These are phyloP conservation scores for Intellagama lesueurii DNA, from an alignment of 2,797 vertebrate genomes.

Conservation along the genomic window DNA sequence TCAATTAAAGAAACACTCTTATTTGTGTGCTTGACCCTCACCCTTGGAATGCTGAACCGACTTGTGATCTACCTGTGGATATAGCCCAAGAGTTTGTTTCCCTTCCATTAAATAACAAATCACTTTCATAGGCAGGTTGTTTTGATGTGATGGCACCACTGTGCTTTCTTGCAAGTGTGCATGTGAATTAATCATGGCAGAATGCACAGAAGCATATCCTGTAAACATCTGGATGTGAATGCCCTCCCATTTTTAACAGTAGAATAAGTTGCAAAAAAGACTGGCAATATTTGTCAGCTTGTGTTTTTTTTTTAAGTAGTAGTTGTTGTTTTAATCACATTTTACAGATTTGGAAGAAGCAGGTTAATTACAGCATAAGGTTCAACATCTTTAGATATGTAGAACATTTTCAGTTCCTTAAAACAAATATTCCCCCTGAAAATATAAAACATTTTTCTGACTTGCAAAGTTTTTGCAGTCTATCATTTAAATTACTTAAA, in stretches of 20 bases:
- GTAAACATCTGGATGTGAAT: conserved; percentile 74
- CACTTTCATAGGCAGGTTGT: conserved; percentile 53
- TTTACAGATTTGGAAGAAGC: conserved; percentile 75
- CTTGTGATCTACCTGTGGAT: conserved; percentile 27
- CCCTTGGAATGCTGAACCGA: conserved; percentile 39
- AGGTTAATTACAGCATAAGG: conserved; percentile 79
- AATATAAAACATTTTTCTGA: conserved; percentile 84
- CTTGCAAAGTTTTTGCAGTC: conserved; percentile 85
- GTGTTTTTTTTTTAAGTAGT: conserved; percentile 57
- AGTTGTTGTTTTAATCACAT: conserved; percentile 60
- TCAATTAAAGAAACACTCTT: conserved; percentile 54
- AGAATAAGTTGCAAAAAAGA: conserved; percentile 59
- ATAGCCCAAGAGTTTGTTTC: conserved; percentile 43
- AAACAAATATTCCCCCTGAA: conserved; percentile 85
- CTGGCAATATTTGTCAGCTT: conserved; percentile 65
- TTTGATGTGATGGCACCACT: conserved; percentile 49
- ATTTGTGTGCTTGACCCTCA: conserved; percentile 49
- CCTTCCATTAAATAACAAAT: conserved; percentile 60
- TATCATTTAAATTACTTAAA: conserved; percentile 88
- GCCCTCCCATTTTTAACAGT: conserved; percentile 56
- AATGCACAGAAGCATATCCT: conserved; percentile 57
- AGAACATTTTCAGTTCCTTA: conserved; percentile 81
- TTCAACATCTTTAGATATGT: conserved; percentile 82
- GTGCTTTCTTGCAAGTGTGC: conserved; percentile 59
- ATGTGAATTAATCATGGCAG: conserved; percentile 58